phyloP scores from a whole-genome alignment of 2,113 vertebrate genomes.

The Mastomys coucha region DNA sequence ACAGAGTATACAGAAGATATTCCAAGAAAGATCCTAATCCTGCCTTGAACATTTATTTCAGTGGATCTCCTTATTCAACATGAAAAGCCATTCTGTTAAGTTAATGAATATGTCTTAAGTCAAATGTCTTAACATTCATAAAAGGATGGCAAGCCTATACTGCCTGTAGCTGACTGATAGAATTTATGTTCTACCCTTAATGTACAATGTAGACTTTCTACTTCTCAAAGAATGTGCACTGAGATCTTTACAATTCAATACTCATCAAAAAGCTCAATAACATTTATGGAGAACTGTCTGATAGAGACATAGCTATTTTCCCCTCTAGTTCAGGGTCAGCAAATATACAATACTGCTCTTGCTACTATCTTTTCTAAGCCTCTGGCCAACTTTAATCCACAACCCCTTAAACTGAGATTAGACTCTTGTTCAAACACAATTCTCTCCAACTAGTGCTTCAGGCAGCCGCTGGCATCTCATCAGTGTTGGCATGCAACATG shows the following conservation, averaged over 20 bases:
- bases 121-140: conserved; percentile 22
- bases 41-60: not conserved
- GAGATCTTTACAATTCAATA: conserved; percentile 47
- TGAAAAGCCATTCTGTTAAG: not conserved
- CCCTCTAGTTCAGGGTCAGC: conserved; percentile 20
- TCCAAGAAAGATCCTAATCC: not conserved
- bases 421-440: not conserved
- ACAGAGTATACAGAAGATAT: not conserved
- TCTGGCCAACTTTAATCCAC: conserved; percentile 19
- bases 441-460: not conserved
- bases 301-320: conserved; percentile 7
- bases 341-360: conserved; percentile 9
- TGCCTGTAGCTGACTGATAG: not conserved
- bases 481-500: conserved; percentile 26
- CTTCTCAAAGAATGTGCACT: conserved; percentile 4
- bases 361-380: not conserved
- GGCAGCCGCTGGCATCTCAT: conserved; percentile 19
- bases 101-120: conserved; percentile 21
- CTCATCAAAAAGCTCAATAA: conserved; percentile 52
- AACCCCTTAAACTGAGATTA: not conserved
- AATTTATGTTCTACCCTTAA: conserved; percentile 29
- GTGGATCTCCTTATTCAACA: not conserved
- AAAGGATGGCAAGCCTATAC: not conserved
- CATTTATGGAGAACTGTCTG: conserved; percentile 47
- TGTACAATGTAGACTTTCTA: not conserved